Percentiles rank a stretch among this genome's conserved stretches.
phyloP scores from a whole-genome alignment of 2,797 vertebrate species.

The Eidolon dupreanum region DNA sequence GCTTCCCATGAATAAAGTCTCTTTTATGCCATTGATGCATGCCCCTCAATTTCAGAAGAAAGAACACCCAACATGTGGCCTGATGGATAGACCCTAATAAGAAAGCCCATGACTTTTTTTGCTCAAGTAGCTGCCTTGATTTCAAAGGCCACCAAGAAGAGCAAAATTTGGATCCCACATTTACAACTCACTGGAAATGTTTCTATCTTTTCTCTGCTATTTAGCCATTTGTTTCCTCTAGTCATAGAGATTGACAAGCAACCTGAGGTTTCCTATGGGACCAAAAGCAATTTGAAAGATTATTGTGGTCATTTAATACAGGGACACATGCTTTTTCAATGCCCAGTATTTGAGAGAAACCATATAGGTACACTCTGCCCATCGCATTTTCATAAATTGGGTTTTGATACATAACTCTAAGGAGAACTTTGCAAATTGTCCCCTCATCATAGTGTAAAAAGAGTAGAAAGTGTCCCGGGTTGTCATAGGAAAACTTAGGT shows the following conservation, averaged over 20 bases:
- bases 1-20: conserved; percentile 75
- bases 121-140: conserved; percentile 78
- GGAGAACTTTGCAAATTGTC: not conserved
- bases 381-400: not conserved
- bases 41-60: conserved; percentile 17
- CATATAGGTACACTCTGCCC: not conserved
- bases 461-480: not conserved
- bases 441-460: not conserved
- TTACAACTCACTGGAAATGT: conserved; percentile 50
- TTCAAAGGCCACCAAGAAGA: conserved; percentile 77
- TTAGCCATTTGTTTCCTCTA: not conserved
- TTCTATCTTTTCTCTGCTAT: not conserved
- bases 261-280: not conserved
- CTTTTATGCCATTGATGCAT: conserved; percentile 44
- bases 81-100: not conserved
- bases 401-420: not conserved
- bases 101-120: conserved; percentile 67
- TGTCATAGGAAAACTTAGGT: not conserved
- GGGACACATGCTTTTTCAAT: not conserved
- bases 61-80: not conserved
- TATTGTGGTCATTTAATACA: not conserved
- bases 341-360: not conserved
- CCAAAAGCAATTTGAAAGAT: not conserved
- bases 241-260: not conserved
- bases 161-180: conserved; percentile 44